phyloP scores from a whole-genome alignment of 2,113 vertebrate genomes.

The Sceloporus tristichus region DNA sequence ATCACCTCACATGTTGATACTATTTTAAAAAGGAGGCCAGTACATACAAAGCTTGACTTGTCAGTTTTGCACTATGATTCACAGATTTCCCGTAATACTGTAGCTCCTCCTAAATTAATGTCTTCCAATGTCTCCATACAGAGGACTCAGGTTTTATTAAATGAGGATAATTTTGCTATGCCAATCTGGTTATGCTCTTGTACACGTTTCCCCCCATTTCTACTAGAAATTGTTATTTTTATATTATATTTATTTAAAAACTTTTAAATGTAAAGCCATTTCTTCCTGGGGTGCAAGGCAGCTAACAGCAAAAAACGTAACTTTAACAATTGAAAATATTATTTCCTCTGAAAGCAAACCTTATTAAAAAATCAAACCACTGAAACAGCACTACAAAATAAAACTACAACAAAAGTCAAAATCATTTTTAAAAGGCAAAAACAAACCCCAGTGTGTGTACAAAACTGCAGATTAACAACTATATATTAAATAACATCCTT shows the following conservation, averaged over 20 bases:
- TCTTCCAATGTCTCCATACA: not conserved
- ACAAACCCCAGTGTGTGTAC: too few species aligned
- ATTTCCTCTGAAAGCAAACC: not conserved
- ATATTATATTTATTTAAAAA: not conserved
- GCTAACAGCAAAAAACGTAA: not conserved
- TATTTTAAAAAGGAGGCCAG: not conserved
- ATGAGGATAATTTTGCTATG: not conserved
- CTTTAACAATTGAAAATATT: not conserved
- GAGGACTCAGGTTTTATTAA: not conserved
- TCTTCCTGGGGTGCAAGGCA: not conserved
- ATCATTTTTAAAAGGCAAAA: not conserved
- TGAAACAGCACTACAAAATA: not conserved
- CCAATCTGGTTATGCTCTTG: not conserved
- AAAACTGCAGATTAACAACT: not conserved
- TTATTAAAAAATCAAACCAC: not conserved
- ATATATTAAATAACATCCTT: not conserved
- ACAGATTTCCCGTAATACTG: too few species aligned
- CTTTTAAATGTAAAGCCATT: not conserved
- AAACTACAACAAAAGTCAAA: not conserved
- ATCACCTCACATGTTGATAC: not conserved
- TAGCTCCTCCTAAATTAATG: too few species aligned
- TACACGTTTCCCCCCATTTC: not conserved
- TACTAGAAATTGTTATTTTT: not conserved
- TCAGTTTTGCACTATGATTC: too few species aligned
- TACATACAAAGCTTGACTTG: not conserved